Evolutionary conservation across 2,888 invertebrate genomes (phyloP).

Genomic region (Hypolimnas misippus): DNA sequence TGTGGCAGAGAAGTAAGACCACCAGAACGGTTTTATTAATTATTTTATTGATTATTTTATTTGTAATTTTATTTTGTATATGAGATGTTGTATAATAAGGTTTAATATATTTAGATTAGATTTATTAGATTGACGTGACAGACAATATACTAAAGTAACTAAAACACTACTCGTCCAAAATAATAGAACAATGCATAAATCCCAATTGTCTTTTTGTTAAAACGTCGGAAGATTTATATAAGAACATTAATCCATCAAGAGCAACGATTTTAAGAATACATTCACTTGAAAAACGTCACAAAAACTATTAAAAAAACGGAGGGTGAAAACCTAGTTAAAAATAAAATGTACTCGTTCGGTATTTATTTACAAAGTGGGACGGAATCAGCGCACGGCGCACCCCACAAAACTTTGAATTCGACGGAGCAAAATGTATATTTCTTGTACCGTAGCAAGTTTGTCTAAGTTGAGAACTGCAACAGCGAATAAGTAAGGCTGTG

Average conservation of each 20-base stretch:
- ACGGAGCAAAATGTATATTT: conserved; percentile 68
- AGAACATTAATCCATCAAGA: conserved; percentile 12
- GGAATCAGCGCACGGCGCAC: conserved; percentile 56
- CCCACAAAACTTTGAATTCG: conserved; percentile 62
- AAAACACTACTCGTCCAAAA: neutral
- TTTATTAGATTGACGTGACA: no score
- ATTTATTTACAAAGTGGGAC: conserved; percentile 60
- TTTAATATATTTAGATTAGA: no score
- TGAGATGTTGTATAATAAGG: no score
- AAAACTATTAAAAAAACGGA: conserved; percentile 9
- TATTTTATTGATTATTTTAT: no score
- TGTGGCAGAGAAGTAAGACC: no score
- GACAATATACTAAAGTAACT: no score
- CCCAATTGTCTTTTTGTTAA: neutral
- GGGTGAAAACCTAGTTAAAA: conserved; percentile 38
- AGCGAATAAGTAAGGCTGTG: conserved; percentile 25
- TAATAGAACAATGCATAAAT: neutral
- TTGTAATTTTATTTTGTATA: no score
- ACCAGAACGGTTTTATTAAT: no score
- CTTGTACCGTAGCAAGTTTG: conserved; percentile 64
- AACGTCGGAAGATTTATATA: conserved; percentile 9
- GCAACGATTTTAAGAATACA: conserved; percentile 5
- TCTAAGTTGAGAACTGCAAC: conserved; percentile 63
- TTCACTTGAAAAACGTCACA: conserved; percentile 18
- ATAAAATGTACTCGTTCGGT: conserved; percentile 44